These are phyloP conservation scores for Mormyrus iriodes DNA, from an alignment of 2,113 vertebrate species.

Conservation along the genomic window DNA sequence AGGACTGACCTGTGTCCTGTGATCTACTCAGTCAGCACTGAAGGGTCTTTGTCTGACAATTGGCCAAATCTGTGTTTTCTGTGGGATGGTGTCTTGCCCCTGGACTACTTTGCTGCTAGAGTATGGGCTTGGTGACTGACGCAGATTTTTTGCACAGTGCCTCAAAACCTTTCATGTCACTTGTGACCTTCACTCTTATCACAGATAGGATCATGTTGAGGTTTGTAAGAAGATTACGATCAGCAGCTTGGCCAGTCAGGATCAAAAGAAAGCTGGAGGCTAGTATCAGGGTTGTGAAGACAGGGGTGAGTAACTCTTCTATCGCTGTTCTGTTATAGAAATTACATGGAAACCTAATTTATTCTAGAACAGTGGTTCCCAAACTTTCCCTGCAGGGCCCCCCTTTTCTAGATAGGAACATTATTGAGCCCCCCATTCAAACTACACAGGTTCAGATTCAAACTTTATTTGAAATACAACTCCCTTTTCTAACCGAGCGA, in stretches of 20 bases:
- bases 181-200: background rate
- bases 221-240: background rate
- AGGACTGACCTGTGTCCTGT: background rate
- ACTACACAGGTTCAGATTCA: too few relatives aligned
- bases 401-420: too few relatives aligned
- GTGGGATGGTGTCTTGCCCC: background rate
- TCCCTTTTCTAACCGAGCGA: too few relatives aligned
- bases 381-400: too few relatives aligned
- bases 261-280: background rate
- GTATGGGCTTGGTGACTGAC: background rate
- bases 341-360: background rate
- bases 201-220: background rate
- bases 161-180: background rate
- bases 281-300: background rate
- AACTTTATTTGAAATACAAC: too few relatives aligned
- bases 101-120: background rate
- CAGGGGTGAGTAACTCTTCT: background rate
- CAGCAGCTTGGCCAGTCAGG: background rate
- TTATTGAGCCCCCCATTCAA: too few relatives aligned
- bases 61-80: background rate
- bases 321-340: background rate
- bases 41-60: background rate
- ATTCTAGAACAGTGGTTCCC: too few relatives aligned
- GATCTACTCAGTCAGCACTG: background rate
- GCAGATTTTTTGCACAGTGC: background rate